These are phyloP conservation scores for Quiscalus mexicanus DNA, from an alignment of 2,113 vertebrate species.

Conservation along the genomic window DNA sequence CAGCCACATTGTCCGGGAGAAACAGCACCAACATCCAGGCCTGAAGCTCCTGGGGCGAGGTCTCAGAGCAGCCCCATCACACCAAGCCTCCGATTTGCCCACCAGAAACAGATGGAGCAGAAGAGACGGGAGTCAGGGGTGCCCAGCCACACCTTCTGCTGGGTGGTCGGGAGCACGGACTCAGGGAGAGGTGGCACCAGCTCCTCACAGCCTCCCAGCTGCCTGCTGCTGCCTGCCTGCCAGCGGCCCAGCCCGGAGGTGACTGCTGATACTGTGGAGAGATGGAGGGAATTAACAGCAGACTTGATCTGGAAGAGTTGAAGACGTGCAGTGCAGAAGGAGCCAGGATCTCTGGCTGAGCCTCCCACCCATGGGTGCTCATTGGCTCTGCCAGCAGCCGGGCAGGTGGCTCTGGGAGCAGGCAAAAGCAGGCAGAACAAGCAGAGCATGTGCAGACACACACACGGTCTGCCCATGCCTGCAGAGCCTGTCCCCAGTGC, in stretches of 20 bases:
- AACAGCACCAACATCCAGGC: constrained; percentile 74
- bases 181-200: not conserved
- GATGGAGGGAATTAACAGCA: constrained; percentile 38
- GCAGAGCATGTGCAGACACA: not conserved
- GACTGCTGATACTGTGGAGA: constrained; percentile 46
- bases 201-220: constrained; percentile 16
- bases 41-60: constrained; percentile 70
- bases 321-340: not conserved
- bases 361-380: not conserved
- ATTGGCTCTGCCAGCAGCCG: not conserved
- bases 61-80: constrained; percentile 41
- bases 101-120: not conserved
- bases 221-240: not conserved
- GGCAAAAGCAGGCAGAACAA: not conserved
- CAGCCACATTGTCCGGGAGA: constrained; percentile 79
- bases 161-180: not conserved
- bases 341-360: not conserved
- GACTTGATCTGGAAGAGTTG: not conserved
- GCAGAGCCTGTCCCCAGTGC: not conserved
- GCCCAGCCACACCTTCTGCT: not conserved
- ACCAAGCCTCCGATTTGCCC: not conserved
- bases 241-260: not conserved
- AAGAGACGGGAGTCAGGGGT: not conserved
- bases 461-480: not conserved
- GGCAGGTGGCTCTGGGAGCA: not conserved